phyloP scores from a whole-genome alignment of 2,113 vertebrate genomes.

The Paradoxurus hermaphroditus region DNA sequence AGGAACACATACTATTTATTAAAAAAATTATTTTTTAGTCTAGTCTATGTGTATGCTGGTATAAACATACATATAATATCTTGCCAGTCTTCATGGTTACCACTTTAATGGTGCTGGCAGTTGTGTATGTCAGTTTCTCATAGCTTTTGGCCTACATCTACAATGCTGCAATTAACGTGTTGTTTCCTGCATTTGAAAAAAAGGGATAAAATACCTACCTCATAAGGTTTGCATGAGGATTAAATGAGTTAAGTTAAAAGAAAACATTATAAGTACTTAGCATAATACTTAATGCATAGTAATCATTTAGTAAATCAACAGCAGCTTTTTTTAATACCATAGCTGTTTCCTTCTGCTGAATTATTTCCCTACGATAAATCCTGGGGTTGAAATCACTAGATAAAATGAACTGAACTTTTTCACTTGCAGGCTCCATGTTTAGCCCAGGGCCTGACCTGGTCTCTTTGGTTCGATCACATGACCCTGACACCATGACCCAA shows the following conservation, averaged over 20 bases:
- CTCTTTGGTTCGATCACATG: too few relatives aligned
- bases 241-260: background rate
- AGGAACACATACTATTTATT: background rate
- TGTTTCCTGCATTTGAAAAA: slow-evolving; percentile 4
- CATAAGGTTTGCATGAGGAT: background rate
- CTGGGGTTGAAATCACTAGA: background rate
- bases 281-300: background rate
- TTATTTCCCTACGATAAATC: slow-evolving; percentile 14
- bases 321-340: background rate
- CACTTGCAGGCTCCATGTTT: too few relatives aligned
- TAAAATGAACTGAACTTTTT: background rate
- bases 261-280: background rate
- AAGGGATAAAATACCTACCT: background rate
- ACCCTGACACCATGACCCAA: too few relatives aligned
- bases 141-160: background rate
- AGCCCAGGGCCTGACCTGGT: too few relatives aligned
- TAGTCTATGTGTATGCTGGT: background rate
- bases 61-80: background rate
- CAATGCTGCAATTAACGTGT: background rate
- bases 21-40: background rate
- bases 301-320: background rate
- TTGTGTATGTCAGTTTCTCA: background rate
- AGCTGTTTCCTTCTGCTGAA: background rate
- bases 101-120: background rate
- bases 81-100: background rate